Evolutionary conservation across 2,113 vertebrate species (phyloP).

Genomic region (Atlantisia rogersi): DNA sequence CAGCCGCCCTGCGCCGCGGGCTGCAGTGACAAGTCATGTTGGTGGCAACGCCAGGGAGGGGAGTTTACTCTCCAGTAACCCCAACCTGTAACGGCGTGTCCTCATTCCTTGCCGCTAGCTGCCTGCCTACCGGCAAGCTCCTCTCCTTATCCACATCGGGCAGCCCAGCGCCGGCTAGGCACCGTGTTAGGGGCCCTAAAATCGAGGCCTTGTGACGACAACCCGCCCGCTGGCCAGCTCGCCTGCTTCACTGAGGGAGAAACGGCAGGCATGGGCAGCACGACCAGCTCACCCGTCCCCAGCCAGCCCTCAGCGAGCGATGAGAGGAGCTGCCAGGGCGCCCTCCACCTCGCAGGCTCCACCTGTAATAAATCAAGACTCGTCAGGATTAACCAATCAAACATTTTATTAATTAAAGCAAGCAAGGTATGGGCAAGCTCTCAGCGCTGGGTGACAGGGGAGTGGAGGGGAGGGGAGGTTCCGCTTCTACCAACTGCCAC

Average conservation of each 20-base stretch:
- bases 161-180: rapidly evolving
- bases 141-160: no score
- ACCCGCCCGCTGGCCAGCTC: not conserved
- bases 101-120: not conserved
- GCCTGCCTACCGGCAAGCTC: rapidly evolving
- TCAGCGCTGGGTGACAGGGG: no score
- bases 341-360: no score
- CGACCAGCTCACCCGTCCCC: no score
- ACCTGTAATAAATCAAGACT: no score
- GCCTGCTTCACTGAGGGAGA: rapidly evolving
- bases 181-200: rapidly evolving
- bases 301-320: no score
- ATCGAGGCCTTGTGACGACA: not conserved
- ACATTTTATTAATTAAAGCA: no score
- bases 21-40: rapidly evolving
- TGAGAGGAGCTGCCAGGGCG: no score
- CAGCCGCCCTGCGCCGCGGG: rapidly evolving
- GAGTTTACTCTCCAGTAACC: not conserved
- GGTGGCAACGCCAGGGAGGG: rapidly evolving
- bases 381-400: no score
- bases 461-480: no score
- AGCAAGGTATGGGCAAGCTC: no score
- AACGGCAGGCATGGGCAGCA: not conserved
- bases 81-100: not conserved
- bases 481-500: no score